Evolutionary conservation across 2,888 invertebrate species (phyloP).

Genomic region (Acrobeloides nanus): DNA sequence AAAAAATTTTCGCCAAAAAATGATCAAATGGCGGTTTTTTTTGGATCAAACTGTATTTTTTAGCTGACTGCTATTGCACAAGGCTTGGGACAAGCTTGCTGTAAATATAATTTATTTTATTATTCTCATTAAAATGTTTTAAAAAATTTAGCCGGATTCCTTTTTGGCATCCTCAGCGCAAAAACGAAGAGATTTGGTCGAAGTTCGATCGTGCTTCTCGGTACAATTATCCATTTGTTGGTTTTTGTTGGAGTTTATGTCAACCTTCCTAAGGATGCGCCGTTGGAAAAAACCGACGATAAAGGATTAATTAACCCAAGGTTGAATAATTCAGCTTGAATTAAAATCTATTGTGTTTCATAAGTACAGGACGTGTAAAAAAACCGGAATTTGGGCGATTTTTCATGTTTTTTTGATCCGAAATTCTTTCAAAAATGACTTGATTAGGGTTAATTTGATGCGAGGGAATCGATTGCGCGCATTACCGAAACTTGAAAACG

Average conservation of each 20-base stretch:
- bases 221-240: slow-evolving; percentile 73
- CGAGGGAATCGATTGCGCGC: too few relatives aligned
- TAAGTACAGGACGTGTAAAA: too few relatives aligned
- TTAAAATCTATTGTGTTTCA: too few relatives aligned
- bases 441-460: too few relatives aligned
- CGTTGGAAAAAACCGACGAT: slow-evolving; percentile 62
- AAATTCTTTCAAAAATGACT: too few relatives aligned
- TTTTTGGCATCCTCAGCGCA: slow-evolving; percentile 19
- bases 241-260: slow-evolving; percentile 55
- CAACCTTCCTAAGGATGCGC: slow-evolving; percentile 61
- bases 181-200: slow-evolving; percentile 66
- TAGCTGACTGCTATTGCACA: slow-evolving; percentile 85
- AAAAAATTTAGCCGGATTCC: slow-evolving; percentile 9
- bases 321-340: too few relatives aligned
- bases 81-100: slow-evolving; percentile 71
- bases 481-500: too few relatives aligned
- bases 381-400: too few relatives aligned
- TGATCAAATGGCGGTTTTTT: too few relatives aligned
- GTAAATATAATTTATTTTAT: slow-evolving; percentile 6
- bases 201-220: slow-evolving; percentile 80
- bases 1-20: too few relatives aligned
- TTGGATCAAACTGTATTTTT: too few relatives aligned
- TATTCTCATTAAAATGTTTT: slow-evolving; percentile 7
- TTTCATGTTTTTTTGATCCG: too few relatives aligned
- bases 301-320: slow-evolving; percentile 53